These are phyloP conservation scores for Vespertilio murinus DNA, from an alignment of 2,797 vertebrate species.

Conservation along the genomic window DNA sequence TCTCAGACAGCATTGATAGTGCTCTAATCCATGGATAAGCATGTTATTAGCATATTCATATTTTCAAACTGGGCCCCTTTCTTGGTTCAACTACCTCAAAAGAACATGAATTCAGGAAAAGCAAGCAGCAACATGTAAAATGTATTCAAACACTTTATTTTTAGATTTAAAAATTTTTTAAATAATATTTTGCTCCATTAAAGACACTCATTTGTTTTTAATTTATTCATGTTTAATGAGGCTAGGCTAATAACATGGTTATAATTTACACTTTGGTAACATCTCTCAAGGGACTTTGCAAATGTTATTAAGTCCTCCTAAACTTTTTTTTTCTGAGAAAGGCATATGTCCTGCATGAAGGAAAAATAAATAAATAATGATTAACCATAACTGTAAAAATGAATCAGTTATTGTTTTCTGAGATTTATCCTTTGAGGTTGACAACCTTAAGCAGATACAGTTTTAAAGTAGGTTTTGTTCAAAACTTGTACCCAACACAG, in stretches of 20 bases:
- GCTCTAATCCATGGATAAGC: neutral
- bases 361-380: constrained; percentile 17
- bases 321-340: constrained; percentile 23
- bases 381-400: neutral
- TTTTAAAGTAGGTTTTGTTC: neutral
- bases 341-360: neutral
- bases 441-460: constrained; percentile 8
- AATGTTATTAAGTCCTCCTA: neutral
- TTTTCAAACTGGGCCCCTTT: neutral
- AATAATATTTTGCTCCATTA: neutral
- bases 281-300: neutral
- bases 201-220: neutral
- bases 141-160: neutral
- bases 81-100: neutral
- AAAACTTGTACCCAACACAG: neutral
- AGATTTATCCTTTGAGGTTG: neutral
- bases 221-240: constrained; percentile 11
- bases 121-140: neutral
- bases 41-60: neutral
- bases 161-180: neutral
- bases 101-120: neutral
- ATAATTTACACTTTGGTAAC: constrained; percentile 40
- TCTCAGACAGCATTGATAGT: neutral
- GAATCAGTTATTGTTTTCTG: neutral
- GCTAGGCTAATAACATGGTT: neutral